A percentile compares a stretch with the other conserved stretches of the same genome.
Evolutionary conservation across 2,113 vertebrate species (phyloP).

Genomic region (Gobius niger): DNA sequence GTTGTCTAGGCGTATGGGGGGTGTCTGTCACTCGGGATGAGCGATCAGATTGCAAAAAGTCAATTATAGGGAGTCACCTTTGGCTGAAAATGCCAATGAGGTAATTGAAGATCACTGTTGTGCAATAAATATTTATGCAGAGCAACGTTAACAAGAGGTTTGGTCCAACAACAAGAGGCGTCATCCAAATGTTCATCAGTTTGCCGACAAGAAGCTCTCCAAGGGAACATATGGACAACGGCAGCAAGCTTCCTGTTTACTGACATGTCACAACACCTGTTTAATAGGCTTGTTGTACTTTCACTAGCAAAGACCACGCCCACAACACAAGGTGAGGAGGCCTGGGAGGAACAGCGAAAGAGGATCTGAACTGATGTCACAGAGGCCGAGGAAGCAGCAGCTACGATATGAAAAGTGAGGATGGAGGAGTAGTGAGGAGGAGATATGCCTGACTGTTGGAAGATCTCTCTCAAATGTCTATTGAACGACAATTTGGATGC

Average conservation of each 20-base stretch:
- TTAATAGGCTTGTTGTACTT: too few species aligned
- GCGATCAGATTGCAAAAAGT: conserved; percentile 19
- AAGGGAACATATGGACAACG: background rate
- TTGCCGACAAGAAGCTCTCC: conserved; percentile 19
- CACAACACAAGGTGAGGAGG: too few species aligned
- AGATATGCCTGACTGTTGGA: too few species aligned
- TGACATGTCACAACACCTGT: background rate
- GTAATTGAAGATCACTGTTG: conserved; percentile 33
- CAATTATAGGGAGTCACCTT: conserved; percentile 40
- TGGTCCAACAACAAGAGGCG: conserved; percentile 24
- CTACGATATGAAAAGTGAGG: too few species aligned
- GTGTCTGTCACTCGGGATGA: conserved; percentile 29
- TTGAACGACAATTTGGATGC: too few species aligned
- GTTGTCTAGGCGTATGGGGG: background rate
- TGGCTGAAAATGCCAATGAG: conserved; percentile 48
- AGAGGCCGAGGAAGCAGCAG: too few species aligned
- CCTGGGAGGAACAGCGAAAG: too few species aligned
- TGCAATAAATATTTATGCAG: conserved; percentile 38
- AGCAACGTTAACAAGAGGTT: conserved; percentile 37
- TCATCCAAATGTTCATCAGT: conserved; percentile 40
- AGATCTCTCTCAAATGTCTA: too few species aligned
- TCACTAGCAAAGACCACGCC: too few species aligned
- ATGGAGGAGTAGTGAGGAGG: too few species aligned
- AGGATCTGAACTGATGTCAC: too few species aligned
- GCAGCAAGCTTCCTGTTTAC: background rate